These are phyloP conservation scores for Sisyra terminalis DNA, from an alignment of 2,888 invertebrate genomes.

Conservation along the genomic window DNA sequence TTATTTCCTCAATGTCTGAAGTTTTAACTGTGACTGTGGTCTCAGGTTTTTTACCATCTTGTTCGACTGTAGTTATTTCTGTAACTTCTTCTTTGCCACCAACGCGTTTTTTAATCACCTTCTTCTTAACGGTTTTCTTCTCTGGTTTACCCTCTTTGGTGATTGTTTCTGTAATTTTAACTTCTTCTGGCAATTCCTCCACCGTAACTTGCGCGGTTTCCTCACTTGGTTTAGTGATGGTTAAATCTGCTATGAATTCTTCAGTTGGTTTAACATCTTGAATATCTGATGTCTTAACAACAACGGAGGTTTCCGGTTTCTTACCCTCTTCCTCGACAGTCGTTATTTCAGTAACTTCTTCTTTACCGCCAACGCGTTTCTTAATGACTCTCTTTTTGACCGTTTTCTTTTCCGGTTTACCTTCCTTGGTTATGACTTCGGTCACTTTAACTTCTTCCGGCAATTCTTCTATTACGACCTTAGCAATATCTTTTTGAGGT, in stretches of 20 bases:
- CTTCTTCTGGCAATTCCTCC: constrained; percentile 11
- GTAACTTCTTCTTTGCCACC: constrained; percentile 8
- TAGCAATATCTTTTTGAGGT: constrained; percentile 12
- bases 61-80: constrained; percentile 7
- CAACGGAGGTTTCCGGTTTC: constrained; percentile 18
- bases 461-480: constrained; percentile 11
- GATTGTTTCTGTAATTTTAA: constrained; percentile 9
- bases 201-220: constrained; percentile 4
- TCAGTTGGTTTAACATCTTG: constrained; percentile 16
- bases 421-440: constrained; percentile 14
- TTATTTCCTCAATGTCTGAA: constrained; percentile 10
- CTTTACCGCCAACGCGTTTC: constrained; percentile 20
- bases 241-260: constrained; percentile 13
- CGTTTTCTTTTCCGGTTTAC: constrained; percentile 17
- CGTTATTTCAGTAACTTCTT: constrained; percentile 22
- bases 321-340: constrained; percentile 21
- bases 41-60: constrained; percentile 10
- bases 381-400: constrained; percentile 22
- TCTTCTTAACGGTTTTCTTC: constrained; percentile 10
- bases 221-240: constrained; percentile 5
- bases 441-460: constrained; percentile 16
- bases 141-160: constrained; percentile 10
- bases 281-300: constrained; percentile 12
- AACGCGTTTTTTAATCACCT: constrained; percentile 9
- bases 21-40: constrained; percentile 9